Evolutionary conservation across 2,113 vertebrate species (phyloP), one percentile per base, ranked within the genome.

Genomic region (Podarcis raffonei): DNA sequence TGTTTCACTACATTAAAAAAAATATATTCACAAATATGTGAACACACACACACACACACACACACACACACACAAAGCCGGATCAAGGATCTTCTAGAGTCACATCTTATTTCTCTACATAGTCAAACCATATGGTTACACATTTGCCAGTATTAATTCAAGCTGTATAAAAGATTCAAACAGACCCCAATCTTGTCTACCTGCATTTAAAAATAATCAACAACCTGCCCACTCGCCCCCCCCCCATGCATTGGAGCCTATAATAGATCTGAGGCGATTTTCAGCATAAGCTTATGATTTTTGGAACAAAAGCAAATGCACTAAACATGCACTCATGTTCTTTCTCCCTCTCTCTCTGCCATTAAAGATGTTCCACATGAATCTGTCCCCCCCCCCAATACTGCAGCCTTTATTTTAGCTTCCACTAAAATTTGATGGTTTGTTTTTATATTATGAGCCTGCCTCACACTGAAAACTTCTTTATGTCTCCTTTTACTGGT

Each of bases 401-500:
- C 18, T 89, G 59, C 7, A 90, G 32, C 37, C 89, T 90, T 76
- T 89, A 39, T 87, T 94, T 87, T 57, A 89, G 75, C 76, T 90
- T 22, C 53, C 48, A 32, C 85, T 88, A 53, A 0, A 1, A 89
- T 77, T 0, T 87, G 74, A 86, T 88, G 11, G 81, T 83, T 91
- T 93, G 81, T 89, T 92, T 94, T 90, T 92, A 84, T 65, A 89
- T 27, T n/a, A 35, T 18, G 53, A 94, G 85, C 69, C 74, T 89
- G 76, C 65, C 87, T 90, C 84, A 91, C 9, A 84, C 74, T 79
- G 32, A 92, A 91, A 91, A 87, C 30, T 84, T 27, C 42, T 86
- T 92, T 89, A 94, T 92, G 87, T 92, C 93, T 86, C 71, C 0
- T 92, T 93, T 95, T 90, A 94, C 59, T 81, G 89, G 72, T 59